A percentile compares a stretch with the other conserved stretches of the same genome.
Conservation (phyloP, 1,140 invertebrate genomes). For the Anastatus disparis region DNA sequence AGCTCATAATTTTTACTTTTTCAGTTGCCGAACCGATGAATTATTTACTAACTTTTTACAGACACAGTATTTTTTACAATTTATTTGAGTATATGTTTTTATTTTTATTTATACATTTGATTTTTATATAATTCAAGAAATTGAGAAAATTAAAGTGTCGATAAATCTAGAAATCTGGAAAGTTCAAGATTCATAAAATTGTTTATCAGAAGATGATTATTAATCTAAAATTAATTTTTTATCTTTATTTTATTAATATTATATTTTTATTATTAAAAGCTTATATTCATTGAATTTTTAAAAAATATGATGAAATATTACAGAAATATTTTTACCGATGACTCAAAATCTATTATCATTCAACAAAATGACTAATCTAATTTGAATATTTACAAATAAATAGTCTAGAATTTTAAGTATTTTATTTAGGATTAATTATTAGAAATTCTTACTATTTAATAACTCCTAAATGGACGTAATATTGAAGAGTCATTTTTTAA, state of each 20-base stretch:
- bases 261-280: not conserved
- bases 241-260: not conserved
- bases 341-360: too few relatives aligned
- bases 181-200: too few relatives aligned
- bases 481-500: not conserved
- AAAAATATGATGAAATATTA: too few relatives aligned
- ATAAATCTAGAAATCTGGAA: too few relatives aligned
- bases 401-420: too few relatives aligned
- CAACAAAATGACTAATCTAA: too few relatives aligned
- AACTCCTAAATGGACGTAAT: conserved; percentile 18
- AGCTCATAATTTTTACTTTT: not conserved
- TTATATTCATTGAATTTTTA: too few relatives aligned
- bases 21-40: not conserved
- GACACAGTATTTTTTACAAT: conserved; percentile 7
- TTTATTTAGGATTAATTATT: not conserved
- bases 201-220: too few relatives aligned
- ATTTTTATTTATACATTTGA: too few relatives aligned
- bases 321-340: too few relatives aligned
- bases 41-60: not conserved
- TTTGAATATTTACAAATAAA: conserved; percentile 26
- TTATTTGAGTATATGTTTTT: too few relatives aligned
- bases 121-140: not conserved
- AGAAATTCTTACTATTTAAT: conserved; percentile 5
- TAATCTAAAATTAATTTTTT: not conserved
- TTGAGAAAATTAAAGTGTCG: not conserved